Evolutionary conservation across 2,113 vertebrate genomes (phyloP), one percentile per base, ranked within the genome.

Genomic region (Prolemur simus): DNA sequence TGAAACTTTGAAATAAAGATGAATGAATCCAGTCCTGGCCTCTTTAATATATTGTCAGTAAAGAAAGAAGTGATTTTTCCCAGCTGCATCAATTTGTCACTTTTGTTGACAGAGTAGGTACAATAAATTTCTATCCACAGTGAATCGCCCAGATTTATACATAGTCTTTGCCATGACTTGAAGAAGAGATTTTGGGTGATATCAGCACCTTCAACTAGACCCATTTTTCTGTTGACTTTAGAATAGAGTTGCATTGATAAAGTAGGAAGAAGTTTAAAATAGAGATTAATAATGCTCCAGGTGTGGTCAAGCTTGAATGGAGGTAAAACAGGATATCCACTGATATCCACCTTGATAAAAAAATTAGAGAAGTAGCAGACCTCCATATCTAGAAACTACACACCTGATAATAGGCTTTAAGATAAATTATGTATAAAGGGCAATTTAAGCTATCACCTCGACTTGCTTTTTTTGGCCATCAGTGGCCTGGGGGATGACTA

Each of bases 101-200:
- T 97, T 98, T 87, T 90, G 29, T 98, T 97, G 97, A 97, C 52
- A 94, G 96, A 92, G 86, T 68, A 34, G 94, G 86, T 87, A 84
- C 92, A 97, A 97, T 98, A 98, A 98, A 98, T 98, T 98, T 96
- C 97, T 73, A 94, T 94, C 49, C 81, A 92, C 54, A 96, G 39
- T 54, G 39, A 95, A 86, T 96, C 60, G 78, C 80, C 97, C 83
- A 94, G 84, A 95, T 93, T 93, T 95, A 66, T 94, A 66, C 27
- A 4, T 58, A 81, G 71, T 97, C 83, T 95, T 96, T 96, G 82
- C 77, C 58, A 64, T 95, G 94, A 97, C 71, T 86, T 84, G 82
- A 98, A 96, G 83, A 93, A 96, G 7, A 97, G 64, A 60, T 77
- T 97, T 83, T 68, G 58, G 63, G 63, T 85, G 37, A 97, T 97